Evolutionary conservation across 2,797 vertebrate genomes (phyloP).

Genomic region (Sphenodon punctatus): DNA sequence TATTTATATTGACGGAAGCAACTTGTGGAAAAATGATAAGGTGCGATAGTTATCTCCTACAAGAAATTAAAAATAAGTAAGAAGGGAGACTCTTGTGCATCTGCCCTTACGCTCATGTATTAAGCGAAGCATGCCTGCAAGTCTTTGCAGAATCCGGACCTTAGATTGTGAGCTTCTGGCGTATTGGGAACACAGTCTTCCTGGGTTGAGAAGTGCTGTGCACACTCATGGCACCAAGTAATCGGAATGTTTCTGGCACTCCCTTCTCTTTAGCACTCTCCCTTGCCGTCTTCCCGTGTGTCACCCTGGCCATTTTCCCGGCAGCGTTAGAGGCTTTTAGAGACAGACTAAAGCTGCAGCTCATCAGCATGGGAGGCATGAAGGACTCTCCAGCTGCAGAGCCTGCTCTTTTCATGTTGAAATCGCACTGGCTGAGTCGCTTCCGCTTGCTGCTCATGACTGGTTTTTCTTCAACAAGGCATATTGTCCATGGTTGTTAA

Average conservation of each 20-base stretch:
- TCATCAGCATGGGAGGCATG: background rate
- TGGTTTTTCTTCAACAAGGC: conserved; percentile 25
- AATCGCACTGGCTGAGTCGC: background rate
- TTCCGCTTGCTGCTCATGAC: conserved; percentile 29
- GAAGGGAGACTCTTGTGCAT: too few species aligned
- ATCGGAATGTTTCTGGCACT: background rate
- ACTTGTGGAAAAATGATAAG: too few species aligned
- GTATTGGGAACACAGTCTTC: background rate
- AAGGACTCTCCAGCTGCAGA: background rate
- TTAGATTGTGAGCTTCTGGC: background rate
- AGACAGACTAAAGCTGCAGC: conserved; percentile 15
- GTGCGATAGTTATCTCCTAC: too few species aligned
- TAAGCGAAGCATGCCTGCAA: background rate
- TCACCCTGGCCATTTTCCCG: background rate
- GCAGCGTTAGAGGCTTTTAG: background rate
- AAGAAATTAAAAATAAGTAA: too few species aligned
- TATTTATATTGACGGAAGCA: too few species aligned
- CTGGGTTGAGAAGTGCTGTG: background rate
- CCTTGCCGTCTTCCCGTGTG: background rate
- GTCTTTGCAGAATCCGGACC: background rate
- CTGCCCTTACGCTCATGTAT: too few species aligned
- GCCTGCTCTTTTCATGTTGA: background rate
- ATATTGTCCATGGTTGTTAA: background rate
- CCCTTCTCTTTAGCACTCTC: too few species aligned
- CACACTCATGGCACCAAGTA: background rate